A percentile compares a stretch with the other conserved stretches of the same genome.
These are phyloP conservation scores for Silvanus unidentatus DNA, from an alignment of 2,888 invertebrate species.

Conservation along the genomic window DNA sequence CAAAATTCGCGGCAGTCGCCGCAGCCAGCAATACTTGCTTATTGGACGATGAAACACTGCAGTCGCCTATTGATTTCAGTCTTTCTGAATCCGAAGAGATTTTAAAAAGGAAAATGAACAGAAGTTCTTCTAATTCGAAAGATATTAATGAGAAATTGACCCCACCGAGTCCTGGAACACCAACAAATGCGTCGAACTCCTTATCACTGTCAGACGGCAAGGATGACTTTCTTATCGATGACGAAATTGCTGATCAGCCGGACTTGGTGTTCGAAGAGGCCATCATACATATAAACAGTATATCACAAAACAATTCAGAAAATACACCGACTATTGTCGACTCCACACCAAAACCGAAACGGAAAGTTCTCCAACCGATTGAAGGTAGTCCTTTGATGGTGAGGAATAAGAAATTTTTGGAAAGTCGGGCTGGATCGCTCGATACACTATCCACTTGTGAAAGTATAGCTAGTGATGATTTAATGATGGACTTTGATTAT, in stretches of 20 bases:
- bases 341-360: slow-evolving; percentile 39
- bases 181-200: slow-evolving; percentile 71
- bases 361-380: slow-evolving; percentile 36
- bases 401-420: slow-evolving; percentile 30
- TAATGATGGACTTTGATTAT: slow-evolving; percentile 79
- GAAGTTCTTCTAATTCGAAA: slow-evolving; percentile 49
- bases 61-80: slow-evolving; percentile 72
- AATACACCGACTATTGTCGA: slow-evolving; percentile 37
- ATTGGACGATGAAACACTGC: slow-evolving; percentile 63
- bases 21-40: slow-evolving; percentile 56
- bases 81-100: slow-evolving; percentile 58
- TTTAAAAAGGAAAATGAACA: slow-evolving; percentile 33
- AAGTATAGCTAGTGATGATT: slow-evolving; percentile 79
- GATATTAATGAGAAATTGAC: slow-evolving; percentile 43
- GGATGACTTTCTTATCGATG: slow-evolving; percentile 79
- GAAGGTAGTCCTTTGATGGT: slow-evolving; percentile 42
- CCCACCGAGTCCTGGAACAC: slow-evolving; percentile 61
- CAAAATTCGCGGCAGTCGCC: slow-evolving; percentile 68
- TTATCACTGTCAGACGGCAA: slow-evolving; percentile 75
- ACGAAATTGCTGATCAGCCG: slow-evolving; percentile 88
- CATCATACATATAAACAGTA: slow-evolving; percentile 28
- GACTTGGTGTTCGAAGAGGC: slow-evolving; percentile 72
- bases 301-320: slow-evolving; percentile 35
- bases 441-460: slow-evolving; percentile 79
- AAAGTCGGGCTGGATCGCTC: slow-evolving; percentile 57